Evolutionary conservation across 2,797 vertebrate species (phyloP).

Genomic region (Argyrosomus regius): DNA sequence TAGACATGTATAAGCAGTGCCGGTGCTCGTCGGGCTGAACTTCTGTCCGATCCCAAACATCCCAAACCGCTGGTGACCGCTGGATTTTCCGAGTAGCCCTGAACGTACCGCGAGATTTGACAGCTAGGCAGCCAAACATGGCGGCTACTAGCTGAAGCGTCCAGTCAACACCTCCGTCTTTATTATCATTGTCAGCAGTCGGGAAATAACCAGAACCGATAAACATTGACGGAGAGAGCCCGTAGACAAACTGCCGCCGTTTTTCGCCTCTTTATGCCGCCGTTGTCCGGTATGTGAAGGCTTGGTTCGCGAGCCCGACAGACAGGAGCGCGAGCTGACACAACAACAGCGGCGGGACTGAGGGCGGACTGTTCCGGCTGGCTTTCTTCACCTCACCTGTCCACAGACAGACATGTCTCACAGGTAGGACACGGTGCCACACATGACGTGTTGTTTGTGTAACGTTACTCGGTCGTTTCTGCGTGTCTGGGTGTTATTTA

Average conservation of each 20-base stretch:
- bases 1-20: not conserved
- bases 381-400: conserved; percentile 43
- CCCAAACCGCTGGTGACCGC: too few relatives aligned
- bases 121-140: conserved; percentile 80
- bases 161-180: conserved; percentile 9
- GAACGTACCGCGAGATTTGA: conserved; percentile 71
- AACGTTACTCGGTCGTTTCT: too few relatives aligned
- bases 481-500: not conserved
- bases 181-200: conserved; percentile 38
- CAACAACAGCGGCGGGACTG: conserved; percentile 7
- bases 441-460: accelerated
- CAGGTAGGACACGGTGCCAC: conserved; percentile 69
- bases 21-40: not conserved
- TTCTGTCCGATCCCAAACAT: not conserved
- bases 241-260: too few relatives aligned
- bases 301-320: not conserved
- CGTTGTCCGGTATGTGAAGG: conserved; percentile 14
- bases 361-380: conserved; percentile 6
- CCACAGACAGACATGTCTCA: conserved; percentile 47
- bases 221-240: not conserved
- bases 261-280: not conserved
- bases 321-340: conserved; percentile 5
- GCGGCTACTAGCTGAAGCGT: conserved; percentile 68
- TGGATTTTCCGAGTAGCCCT: conserved; percentile 41
- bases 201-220: not conserved